Evolutionary conservation across 2,113 vertebrate genomes (phyloP).

Genomic region (Probosciger aterrimus): DNA sequence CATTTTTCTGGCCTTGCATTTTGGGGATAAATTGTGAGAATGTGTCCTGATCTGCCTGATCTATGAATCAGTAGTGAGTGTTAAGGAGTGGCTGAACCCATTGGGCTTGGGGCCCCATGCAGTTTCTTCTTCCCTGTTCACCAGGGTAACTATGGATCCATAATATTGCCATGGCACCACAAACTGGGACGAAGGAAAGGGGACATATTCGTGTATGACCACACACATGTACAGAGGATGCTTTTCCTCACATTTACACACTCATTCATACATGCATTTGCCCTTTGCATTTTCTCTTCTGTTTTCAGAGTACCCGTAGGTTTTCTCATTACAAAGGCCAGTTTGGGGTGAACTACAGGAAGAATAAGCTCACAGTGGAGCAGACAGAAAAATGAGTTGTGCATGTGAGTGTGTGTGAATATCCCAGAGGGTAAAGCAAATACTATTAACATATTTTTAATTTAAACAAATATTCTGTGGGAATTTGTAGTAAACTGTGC

Average conservation of each 20-base stretch:
- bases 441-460: background rate
- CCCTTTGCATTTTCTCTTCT: background rate
- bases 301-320: background rate
- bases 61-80: background rate
- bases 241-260: background rate
- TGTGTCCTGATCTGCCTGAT: background rate
- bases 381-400: background rate
- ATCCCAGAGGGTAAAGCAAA: background rate
- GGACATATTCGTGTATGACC: background rate
- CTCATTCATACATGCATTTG: background rate
- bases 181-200: background rate
- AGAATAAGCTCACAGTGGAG: background rate
- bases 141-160: background rate
- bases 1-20: background rate
- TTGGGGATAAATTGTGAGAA: background rate
- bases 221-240: background rate
- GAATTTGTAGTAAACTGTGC: constrained; percentile 40
- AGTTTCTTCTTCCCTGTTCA: background rate
- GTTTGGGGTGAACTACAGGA: background rate
- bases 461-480: background rate
- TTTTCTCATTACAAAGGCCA: background rate
- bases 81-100: background rate
- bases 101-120: background rate
- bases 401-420: background rate
- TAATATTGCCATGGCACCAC: background rate